These are phyloP conservation scores for Synergus laeviventris DNA, from an alignment of 2,888 invertebrate genomes.

Conservation along the genomic window DNA sequence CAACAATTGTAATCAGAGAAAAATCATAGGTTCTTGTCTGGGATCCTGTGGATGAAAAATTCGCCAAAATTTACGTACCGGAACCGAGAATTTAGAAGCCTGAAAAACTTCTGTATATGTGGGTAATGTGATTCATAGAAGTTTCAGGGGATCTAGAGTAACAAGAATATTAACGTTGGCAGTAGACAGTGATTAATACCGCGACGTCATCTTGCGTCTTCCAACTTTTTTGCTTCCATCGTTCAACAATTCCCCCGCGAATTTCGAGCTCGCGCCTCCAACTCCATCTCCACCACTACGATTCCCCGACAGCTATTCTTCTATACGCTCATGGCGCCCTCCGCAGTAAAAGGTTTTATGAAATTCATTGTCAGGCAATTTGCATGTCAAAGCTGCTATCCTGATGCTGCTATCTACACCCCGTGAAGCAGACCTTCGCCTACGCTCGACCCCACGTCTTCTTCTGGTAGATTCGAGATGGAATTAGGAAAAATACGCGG, in stretches of 20 bases:
- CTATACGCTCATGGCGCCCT: constrained; percentile 64
- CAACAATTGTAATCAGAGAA: background rate
- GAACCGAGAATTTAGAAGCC: background rate
- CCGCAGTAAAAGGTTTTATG: constrained; percentile 74
- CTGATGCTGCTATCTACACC: constrained; percentile 59
- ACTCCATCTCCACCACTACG: constrained; percentile 48
- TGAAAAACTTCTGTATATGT: background rate
- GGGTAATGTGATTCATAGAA: background rate
- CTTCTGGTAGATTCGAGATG: constrained; percentile 51
- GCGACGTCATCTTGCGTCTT: constrained; percentile 72
- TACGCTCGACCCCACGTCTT: constrained; percentile 31
- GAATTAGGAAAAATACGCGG: constrained; percentile 65
- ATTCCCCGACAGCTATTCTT: constrained; percentile 43
- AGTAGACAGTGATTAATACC: constrained; percentile 75
- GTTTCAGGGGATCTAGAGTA: background rate
- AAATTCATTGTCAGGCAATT: constrained; percentile 75
- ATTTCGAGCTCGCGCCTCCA: constrained; percentile 48
- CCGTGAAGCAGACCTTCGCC: constrained; percentile 42
- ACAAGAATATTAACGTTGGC: constrained; percentile 54
- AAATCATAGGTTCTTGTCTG: too few relatives aligned
- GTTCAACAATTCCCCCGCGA: constrained; percentile 56
- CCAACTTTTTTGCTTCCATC: constrained; percentile 57
- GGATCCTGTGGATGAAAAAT: too few relatives aligned
- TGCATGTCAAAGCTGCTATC: constrained; percentile 71
- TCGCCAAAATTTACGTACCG: too few relatives aligned